Percentiles rank a stretch among this genome's conserved stretches.
phyloP scores from a whole-genome alignment of 2,888 invertebrate genomes.

The Ennomos erosarius region DNA sequence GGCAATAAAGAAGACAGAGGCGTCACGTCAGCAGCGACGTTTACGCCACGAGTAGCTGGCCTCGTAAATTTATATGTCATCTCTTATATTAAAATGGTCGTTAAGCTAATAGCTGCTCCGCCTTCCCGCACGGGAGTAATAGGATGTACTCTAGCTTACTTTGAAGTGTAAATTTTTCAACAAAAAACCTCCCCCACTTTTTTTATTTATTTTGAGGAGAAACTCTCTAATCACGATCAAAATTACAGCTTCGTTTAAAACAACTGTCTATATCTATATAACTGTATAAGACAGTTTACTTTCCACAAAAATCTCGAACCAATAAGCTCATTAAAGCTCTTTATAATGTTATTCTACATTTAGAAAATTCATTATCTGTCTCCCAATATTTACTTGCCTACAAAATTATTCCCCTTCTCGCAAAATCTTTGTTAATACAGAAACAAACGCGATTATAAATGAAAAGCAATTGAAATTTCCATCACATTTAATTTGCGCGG shows the following conservation, averaged over 20 bases:
- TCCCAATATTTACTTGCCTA: slow-evolving; percentile 38
- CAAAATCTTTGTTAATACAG: slow-evolving; percentile 40
- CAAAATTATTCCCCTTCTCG: slow-evolving; percentile 37
- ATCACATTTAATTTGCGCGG: slow-evolving; percentile 42
- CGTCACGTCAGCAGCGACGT: slow-evolving; percentile 73
- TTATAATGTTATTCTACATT: slow-evolving; percentile 37
- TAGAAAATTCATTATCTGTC: slow-evolving; percentile 37
- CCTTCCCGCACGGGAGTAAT: slow-evolving; percentile 69
- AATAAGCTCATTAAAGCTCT: slow-evolving; percentile 32
- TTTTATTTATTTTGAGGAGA: slow-evolving; percentile 24
- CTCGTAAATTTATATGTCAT: slow-evolving; percentile 84
- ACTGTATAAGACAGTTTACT: no score
- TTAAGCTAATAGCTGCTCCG: slow-evolving; percentile 82
- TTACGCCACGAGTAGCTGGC: slow-evolving; percentile 73
- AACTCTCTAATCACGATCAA: slow-evolving; percentile 10
- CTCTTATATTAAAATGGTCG: slow-evolving; percentile 84
- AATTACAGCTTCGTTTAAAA: slow-evolving; percentile 6
- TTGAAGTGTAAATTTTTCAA: slow-evolving; percentile 59
- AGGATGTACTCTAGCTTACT: slow-evolving; percentile 66
- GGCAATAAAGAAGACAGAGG: slow-evolving; percentile 79
- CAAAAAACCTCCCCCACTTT: no score
- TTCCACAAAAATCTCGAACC: slow-evolving; percentile 23
- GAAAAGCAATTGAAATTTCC: slow-evolving; percentile 43
- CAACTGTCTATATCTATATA: no score
- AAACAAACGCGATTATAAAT: slow-evolving; percentile 43